These are phyloP conservation scores for Tenualosa ilisha DNA, from an alignment of 2,797 vertebrate genomes.

Conservation along the genomic window DNA sequence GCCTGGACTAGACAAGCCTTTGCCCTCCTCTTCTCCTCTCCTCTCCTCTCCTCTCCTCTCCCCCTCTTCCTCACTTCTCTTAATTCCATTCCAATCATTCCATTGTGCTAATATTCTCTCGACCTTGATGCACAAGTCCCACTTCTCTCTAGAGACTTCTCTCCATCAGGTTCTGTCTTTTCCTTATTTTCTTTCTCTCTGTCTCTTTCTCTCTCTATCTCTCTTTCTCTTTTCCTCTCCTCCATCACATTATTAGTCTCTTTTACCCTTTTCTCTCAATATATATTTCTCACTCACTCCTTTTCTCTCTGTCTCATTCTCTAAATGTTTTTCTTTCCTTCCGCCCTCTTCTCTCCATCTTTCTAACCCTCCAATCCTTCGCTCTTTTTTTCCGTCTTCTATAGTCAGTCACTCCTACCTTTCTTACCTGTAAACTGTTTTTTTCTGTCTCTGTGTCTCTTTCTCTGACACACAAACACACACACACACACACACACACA, in stretches of 20 bases:
- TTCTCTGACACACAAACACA: not conserved
- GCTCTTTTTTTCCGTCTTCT: not conserved
- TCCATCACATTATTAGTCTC: too few relatives aligned
- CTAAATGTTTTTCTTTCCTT: too few relatives aligned
- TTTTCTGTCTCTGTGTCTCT: not conserved
- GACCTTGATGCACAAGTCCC: slow-evolving; percentile 38
- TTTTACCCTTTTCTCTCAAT: too few relatives aligned
- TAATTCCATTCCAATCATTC: not conserved
- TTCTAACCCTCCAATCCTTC: not conserved
- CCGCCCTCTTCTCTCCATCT: not conserved
- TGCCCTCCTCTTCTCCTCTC: not conserved
- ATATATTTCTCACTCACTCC: too few relatives aligned
- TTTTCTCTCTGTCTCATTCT: too few relatives aligned
- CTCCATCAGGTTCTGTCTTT: too few relatives aligned
- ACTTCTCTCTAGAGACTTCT: slow-evolving; percentile 39
- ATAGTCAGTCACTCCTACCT: not conserved
- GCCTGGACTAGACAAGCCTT: slow-evolving; percentile 5
- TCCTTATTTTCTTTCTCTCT: too few relatives aligned
- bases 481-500: too few relatives aligned
- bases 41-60: not conserved
- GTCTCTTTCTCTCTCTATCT: too few relatives aligned
- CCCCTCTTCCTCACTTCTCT: not conserved
- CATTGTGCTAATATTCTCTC: slow-evolving; percentile 3
- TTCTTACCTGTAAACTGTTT: not conserved
- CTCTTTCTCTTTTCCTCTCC: too few relatives aligned